Percentiles rank a stretch among this genome's conserved stretches.
These are phyloP conservation scores for Cricetomys ansorgei DNA, from an alignment of 2,113 vertebrate species.

Conservation along the genomic window DNA sequence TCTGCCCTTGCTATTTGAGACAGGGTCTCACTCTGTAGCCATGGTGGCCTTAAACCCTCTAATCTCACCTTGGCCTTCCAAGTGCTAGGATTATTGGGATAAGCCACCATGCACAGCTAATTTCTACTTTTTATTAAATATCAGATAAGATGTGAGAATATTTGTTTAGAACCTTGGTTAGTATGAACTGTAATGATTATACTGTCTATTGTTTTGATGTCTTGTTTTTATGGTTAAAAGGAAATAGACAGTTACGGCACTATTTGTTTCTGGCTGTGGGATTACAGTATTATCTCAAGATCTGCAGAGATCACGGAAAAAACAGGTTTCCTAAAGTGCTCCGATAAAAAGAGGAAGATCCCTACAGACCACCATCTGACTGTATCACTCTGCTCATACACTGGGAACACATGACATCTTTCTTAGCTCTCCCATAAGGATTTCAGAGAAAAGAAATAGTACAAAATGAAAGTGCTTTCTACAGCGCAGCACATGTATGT, in stretches of 20 bases:
- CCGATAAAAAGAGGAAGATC: too few relatives aligned
- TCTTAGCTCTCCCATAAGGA: background rate
- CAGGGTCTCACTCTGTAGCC: background rate
- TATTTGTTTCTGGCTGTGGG: background rate
- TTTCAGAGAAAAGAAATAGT: constrained; percentile 50
- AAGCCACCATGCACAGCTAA: background rate
- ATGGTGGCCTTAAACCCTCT: background rate
- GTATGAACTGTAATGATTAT: background rate
- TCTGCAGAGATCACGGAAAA: background rate
- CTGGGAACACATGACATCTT: constrained; percentile 24
- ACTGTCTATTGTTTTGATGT: background rate
- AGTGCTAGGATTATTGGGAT: background rate
- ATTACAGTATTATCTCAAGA: background rate
- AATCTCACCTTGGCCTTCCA: background rate
- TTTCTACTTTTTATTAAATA: background rate
- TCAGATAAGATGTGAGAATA: constrained; percentile 13
- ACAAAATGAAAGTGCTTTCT: constrained; percentile 31
- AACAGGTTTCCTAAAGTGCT: background rate
- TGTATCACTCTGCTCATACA: background rate
- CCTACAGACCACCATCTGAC: background rate
- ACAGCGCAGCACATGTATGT: background rate
- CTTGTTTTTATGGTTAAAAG: background rate
- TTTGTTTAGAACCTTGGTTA: constrained; percentile 4
- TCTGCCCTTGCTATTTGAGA: background rate
- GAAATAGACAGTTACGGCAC: background rate